Evolutionary conservation across 2,888 invertebrate genomes (phyloP).

Genomic region (Homarus gammarus): DNA sequence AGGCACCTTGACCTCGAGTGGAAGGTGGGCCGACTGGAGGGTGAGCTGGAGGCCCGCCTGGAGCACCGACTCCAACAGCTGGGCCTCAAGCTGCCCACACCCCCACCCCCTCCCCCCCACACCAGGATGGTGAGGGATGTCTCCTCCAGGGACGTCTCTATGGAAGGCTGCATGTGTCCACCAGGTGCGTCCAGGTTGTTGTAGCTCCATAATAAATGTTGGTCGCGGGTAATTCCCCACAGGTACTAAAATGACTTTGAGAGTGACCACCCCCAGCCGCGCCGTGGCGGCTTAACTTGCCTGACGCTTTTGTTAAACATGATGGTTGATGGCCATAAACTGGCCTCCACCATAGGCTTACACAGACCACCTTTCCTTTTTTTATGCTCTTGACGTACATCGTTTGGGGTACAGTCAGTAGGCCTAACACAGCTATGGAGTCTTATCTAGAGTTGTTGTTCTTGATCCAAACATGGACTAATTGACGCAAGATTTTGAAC

Average conservation of each 20-base stretch:
- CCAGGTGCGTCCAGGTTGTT: slow-evolving; percentile 43
- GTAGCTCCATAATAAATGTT: neutral
- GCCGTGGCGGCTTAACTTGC: neutral
- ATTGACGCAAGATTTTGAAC: no score
- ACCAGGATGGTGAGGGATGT: slow-evolving; percentile 37
- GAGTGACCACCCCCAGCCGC: neutral
- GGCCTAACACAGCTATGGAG: neutral
- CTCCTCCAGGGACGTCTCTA: slow-evolving; percentile 25
- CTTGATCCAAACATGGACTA: no score
- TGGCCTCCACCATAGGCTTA: neutral
- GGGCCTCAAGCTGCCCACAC: slow-evolving; percentile 20
- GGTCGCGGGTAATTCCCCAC: neutral
- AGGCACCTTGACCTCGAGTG: slow-evolving; percentile 54
- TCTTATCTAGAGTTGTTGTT: no score
- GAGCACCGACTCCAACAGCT: slow-evolving; percentile 45
- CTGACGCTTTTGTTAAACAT: neutral
- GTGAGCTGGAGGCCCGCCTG: slow-evolving; percentile 51
- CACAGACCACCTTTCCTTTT: neutral
- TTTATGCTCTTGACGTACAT: no score
- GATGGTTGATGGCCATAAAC: neutral
- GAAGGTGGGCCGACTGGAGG: slow-evolving; percentile 48
- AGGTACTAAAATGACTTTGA: neutral
- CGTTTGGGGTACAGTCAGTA: no score
- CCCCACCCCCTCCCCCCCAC: slow-evolving; percentile 16
- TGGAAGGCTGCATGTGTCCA: slow-evolving; percentile 46